phyloP scores from a whole-genome alignment of 2,113 vertebrate genomes.

The Micronycteris hirsuta region DNA sequence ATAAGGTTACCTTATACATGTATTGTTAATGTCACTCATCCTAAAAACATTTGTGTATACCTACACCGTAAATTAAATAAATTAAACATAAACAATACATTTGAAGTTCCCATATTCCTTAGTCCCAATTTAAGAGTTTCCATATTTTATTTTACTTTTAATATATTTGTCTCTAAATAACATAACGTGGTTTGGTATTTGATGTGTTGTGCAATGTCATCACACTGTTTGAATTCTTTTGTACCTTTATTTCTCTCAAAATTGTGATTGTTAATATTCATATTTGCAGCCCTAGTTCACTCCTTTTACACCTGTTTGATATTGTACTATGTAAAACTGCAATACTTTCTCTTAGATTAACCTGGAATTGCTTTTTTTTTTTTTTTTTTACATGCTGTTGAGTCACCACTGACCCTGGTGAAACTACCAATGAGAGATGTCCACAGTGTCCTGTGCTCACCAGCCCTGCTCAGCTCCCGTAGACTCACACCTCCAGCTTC shows the following conservation, averaged over 20 bases:
- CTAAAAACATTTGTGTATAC: not conserved
- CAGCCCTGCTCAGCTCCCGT: not conserved
- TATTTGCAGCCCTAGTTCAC: not conserved
- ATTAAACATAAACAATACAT: not conserved
- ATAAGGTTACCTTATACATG: not conserved
- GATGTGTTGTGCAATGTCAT: not conserved
- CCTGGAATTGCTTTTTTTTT: not conserved
- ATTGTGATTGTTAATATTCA: not conserved
- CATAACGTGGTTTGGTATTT: not conserved
- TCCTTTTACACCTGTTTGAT: not conserved
- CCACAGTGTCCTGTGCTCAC: not conserved
- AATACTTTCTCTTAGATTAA: not conserved
- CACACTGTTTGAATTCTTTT: not conserved
- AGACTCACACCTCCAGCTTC: not conserved
- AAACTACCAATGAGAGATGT: not conserved
- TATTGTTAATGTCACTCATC: not conserved
- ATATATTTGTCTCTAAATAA: not conserved
- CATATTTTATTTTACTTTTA: not conserved
- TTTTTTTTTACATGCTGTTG: not conserved
- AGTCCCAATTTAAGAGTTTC: not conserved
- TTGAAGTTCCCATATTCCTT: not conserved
- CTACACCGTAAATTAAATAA: not conserved
- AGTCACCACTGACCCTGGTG: not conserved
- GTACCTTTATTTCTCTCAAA: not conserved
- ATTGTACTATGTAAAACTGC: not conserved